phyloP scores from a whole-genome alignment of 2,113 vertebrate genomes.

The Motacilla tschutschensis region DNA sequence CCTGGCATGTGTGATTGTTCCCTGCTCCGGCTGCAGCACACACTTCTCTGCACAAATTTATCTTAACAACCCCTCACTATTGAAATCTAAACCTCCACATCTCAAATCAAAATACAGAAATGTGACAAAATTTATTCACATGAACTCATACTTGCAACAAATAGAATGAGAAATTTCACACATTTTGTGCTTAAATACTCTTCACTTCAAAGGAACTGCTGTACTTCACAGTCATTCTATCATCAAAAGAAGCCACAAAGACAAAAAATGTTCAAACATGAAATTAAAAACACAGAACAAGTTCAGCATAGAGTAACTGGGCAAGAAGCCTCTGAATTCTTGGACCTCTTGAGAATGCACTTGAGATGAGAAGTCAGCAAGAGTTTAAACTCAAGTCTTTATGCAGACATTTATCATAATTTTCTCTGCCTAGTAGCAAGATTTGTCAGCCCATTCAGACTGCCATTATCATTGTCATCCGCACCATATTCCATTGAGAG shows the following conservation, averaged over 20 bases:
- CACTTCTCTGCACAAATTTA: neutral
- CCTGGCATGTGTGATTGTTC: neutral
- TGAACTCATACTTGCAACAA: neutral
- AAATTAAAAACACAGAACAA: neutral
- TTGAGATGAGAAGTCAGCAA: neutral
- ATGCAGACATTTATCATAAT: neutral
- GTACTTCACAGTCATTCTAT: neutral
- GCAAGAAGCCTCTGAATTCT: neutral
- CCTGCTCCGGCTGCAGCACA: neutral
- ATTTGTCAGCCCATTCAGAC: neutral
- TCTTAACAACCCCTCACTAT: neutral
- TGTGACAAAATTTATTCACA: accelerated
- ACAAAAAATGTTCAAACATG: neutral
- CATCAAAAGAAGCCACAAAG: neutral
- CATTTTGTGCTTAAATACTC: neutral
- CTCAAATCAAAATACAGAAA: neutral
- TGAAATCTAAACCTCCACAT: neutral
- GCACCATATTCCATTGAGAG: neutral
- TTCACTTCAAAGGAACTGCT: neutral
- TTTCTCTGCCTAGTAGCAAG: neutral
- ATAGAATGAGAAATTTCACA: neutral
- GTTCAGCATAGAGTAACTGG: neutral
- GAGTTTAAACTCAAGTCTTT: neutral
- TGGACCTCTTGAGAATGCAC: accelerated
- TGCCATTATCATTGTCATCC: neutral